Evolutionary conservation across 2,888 invertebrate species (phyloP).

Genomic region (Lasiommata megera): DNA sequence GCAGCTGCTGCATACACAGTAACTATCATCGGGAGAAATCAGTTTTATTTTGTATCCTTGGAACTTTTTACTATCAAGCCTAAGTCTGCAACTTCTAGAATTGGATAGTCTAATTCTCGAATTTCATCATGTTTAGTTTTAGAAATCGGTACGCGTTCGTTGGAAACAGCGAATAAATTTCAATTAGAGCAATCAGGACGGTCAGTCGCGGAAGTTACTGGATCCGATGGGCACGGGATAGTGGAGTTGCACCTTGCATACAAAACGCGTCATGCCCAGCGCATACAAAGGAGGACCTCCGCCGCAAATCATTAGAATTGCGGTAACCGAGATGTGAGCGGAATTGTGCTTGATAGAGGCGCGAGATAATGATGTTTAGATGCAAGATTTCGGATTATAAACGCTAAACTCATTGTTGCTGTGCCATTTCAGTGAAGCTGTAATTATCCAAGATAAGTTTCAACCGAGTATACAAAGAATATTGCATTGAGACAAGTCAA

Average conservation of each 20-base stretch:
- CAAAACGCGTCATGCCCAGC: constrained; percentile 50
- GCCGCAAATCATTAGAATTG: constrained; percentile 75
- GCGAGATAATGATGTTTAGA: constrained; percentile 58
- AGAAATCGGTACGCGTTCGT: constrained; percentile 54
- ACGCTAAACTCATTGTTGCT: constrained; percentile 47
- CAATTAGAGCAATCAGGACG: constrained; percentile 72
- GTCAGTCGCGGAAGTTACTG: constrained; percentile 64
- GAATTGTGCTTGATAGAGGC: constrained; percentile 64
- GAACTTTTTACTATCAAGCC: too few species aligned
- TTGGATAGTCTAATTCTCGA: constrained; percentile 58
- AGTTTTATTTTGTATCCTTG: too few species aligned
- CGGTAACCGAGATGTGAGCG: constrained; percentile 74
- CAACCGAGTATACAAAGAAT: neutral
- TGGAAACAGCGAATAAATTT: constrained; percentile 60
- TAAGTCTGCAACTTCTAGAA: constrained; percentile 10
- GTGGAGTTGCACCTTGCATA: constrained; percentile 60
- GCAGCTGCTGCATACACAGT: too few species aligned
- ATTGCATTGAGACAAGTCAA: neutral
- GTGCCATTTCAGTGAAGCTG: constrained; percentile 28
- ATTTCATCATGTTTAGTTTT: constrained; percentile 42
- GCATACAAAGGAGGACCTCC: constrained; percentile 75
- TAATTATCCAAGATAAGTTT: neutral
- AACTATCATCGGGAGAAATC: too few species aligned
- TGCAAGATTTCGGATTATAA: constrained; percentile 53
- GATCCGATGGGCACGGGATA: constrained; percentile 59